These are phyloP conservation scores for Istiophorus platypterus DNA, from an alignment of 2,113 vertebrate genomes.

Conservation along the genomic window DNA sequence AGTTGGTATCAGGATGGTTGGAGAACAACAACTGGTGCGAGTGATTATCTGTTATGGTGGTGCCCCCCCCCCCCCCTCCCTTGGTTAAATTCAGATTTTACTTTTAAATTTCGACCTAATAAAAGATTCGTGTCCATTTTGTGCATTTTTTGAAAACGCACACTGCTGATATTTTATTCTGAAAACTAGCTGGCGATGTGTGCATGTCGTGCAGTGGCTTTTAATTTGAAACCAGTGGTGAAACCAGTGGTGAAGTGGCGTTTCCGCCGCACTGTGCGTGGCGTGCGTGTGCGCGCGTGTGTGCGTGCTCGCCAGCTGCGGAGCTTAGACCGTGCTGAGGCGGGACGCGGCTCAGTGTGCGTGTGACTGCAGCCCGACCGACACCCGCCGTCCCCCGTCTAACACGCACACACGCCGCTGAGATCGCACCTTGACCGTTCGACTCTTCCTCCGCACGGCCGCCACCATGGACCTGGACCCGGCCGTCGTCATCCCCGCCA, in stretches of 20 bases:
- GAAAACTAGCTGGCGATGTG: background rate
- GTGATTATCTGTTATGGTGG: no score
- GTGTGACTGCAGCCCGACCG: conserved; percentile 13
- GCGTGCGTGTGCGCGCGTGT: no score
- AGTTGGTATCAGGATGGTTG: no score
- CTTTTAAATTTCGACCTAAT: no score
- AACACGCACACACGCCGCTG: background rate
- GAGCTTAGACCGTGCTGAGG: background rate
- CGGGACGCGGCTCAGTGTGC: conserved; percentile 31
- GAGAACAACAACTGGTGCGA: no score
- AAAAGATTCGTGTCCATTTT: background rate
- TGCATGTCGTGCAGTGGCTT: background rate
- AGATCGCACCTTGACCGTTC: background rate
- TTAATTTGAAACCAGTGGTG: conserved; percentile 49
- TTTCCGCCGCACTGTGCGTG: background rate
- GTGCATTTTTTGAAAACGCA: no score
- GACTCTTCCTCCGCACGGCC: background rate
- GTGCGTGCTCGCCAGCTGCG: background rate
- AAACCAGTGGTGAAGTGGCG: no score
- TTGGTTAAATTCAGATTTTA: background rate
- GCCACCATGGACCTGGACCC: conserved; percentile 75
- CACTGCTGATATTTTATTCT: background rate
- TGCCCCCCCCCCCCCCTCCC: no score
- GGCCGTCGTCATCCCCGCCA: conserved; percentile 71
- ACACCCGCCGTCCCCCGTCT: conserved; percentile 16